A percentile compares a stretch with the other conserved stretches of the same genome.
Conservation (phyloP, 2,113 vertebrate genomes). For the Puntigrus tetrazona region DNA sequence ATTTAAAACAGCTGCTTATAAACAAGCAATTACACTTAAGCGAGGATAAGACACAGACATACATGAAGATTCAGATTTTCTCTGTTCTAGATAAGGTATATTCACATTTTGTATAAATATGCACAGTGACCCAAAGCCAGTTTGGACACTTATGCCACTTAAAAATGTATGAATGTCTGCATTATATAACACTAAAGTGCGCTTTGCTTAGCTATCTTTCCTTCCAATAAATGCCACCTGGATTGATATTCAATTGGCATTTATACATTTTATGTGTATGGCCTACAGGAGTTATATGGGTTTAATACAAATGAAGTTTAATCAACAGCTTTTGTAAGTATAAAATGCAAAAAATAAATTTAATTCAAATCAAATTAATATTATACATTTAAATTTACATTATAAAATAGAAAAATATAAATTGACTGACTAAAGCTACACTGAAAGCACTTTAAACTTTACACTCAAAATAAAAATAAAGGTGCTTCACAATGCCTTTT, state of each 20-base stretch:
- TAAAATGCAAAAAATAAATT: too few species aligned
- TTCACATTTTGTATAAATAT: background rate
- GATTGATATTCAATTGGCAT: constrained; percentile 12
- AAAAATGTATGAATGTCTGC: constrained; percentile 1
- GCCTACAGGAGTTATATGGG: background rate
- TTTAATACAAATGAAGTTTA: background rate
- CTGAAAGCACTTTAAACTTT: too few species aligned
- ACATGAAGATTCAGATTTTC: constrained; percentile 3
- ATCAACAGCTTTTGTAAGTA: background rate
- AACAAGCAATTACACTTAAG: constrained; percentile 45
- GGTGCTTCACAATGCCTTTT: too few species aligned
- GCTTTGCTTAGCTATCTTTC: background rate
- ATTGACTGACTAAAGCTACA: too few species aligned
- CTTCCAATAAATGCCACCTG: background rate
- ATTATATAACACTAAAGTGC: background rate
- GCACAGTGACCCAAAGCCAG: background rate
- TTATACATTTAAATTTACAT: too few species aligned
- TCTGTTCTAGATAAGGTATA: background rate
- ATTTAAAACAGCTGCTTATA: constrained; percentile 29
- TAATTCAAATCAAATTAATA: too few species aligned
- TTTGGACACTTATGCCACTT: constrained; percentile 2
- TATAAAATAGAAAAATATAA: too few species aligned
- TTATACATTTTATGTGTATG: background rate
- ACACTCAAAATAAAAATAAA: too few species aligned
- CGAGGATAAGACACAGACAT: constrained; percentile 4